These are phyloP conservation scores for Physocephala rufipes DNA, from an alignment of 2,888 invertebrate genomes.

Conservation along the genomic window DNA sequence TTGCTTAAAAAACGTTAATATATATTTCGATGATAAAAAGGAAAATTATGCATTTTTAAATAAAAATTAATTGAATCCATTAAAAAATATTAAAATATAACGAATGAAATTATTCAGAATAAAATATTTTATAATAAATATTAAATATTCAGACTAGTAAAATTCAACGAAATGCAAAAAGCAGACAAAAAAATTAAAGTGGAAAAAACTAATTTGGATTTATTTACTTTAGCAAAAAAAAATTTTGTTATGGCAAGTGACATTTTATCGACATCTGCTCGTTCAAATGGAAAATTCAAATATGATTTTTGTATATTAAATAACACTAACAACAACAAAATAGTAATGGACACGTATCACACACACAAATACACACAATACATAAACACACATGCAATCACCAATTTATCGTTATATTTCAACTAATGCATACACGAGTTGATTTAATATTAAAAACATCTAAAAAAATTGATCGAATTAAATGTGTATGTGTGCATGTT, in stretches of 20 bases:
- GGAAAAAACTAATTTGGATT: not conserved
- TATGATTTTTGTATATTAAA: conserved; percentile 19
- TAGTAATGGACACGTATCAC: not conserved
- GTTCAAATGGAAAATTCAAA: conserved; percentile 30
- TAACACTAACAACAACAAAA: not conserved
- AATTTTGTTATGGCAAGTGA: conserved; percentile 17
- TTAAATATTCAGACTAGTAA: not conserved
- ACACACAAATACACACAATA: conserved; percentile 30
- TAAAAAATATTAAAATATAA: not conserved
- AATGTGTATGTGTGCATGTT: conserved; percentile 12
- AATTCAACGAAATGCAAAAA: not conserved
- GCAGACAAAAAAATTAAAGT: not conserved
- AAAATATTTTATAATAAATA: not conserved
- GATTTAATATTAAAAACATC: conserved; percentile 17
- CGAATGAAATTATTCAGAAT: no score
- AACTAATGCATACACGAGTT: conserved; percentile 30
- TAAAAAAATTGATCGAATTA: conserved; percentile 22
- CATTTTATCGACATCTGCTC: conserved; percentile 29
- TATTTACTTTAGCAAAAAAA: conserved; percentile 5
- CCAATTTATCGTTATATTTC: conserved; percentile 14
- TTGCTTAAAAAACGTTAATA: no score
- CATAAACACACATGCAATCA: conserved; percentile 34
- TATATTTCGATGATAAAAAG: not conserved
- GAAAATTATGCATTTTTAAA: not conserved
- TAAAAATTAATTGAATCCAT: not conserved